Percentiles rank a stretch among this genome's conserved stretches.
phyloP scores from a whole-genome alignment of 2,888 invertebrate genomes.

The Xanthorhoe spadicearia region DNA sequence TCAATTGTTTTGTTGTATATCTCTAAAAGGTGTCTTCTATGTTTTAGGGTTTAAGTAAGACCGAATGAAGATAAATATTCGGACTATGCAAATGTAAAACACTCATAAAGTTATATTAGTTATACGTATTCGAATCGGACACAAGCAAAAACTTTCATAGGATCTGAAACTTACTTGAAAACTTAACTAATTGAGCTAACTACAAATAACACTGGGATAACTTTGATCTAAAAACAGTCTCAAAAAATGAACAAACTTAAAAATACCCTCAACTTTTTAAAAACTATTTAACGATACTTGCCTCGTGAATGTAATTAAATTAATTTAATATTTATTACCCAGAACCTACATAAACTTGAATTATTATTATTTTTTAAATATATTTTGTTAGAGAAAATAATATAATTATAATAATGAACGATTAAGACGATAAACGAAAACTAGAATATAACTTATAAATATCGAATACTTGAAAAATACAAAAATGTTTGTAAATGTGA shows the following conservation, averaged over 20 bases:
- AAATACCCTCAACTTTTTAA: constrained; percentile 3
- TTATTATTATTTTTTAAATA: not conserved
- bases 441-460: not conserved
- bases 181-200: constrained; percentile 3
- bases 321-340: not conserved
- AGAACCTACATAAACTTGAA: not conserved
- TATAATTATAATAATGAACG: not conserved
- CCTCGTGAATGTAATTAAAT: no score
- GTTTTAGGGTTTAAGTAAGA: no score
- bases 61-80: no score
- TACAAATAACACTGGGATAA: constrained; percentile 1
- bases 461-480: not conserved
- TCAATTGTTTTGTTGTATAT: no score
- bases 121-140: not conserved
- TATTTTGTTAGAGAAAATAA: not conserved
- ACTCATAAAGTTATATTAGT: not conserved
- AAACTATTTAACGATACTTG: not conserved
- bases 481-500: not conserved
- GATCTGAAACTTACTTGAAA: not conserved
- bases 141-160: not conserved
- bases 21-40: no score
- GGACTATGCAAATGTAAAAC: not conserved
- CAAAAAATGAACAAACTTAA: constrained; percentile 2
- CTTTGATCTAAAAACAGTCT: constrained; percentile 17
- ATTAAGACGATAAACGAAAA: not conserved